A percentile compares a stretch with the other conserved stretches of the same genome.
These are phyloP conservation scores for Standfussiana lucernea DNA, from an alignment of 2,888 invertebrate species.

Conservation along the genomic window DNA sequence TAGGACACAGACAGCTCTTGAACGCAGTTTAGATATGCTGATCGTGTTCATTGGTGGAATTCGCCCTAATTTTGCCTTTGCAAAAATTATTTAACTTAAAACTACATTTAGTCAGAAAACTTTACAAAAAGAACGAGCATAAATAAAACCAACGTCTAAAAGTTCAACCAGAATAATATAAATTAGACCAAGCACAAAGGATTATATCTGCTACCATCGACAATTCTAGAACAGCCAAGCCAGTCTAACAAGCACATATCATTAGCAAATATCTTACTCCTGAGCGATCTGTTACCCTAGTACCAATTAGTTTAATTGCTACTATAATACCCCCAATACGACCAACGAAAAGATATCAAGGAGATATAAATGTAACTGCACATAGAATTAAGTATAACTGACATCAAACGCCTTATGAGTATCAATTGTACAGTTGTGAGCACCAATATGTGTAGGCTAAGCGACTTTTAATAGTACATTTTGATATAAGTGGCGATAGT, in stretches of 20 bases:
- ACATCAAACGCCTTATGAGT: conserved; percentile 18
- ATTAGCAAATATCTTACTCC: conserved; percentile 66
- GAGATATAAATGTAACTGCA: conserved; percentile 5
- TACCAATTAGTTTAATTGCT: conserved; percentile 64
- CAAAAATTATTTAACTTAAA: not conserved
- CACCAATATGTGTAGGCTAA: not conserved
- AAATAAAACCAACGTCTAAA: conserved; percentile 10
- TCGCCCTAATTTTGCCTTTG: not conserved
- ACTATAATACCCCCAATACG: conserved; percentile 52
- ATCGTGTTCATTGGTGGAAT: not conserved
- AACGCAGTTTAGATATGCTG: not conserved
- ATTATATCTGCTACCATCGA: conserved; percentile 35
- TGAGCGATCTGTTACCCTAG: conserved; percentile 58
- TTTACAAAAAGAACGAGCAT: not conserved
- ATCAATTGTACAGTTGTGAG: not conserved
- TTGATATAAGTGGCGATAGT: too few relatives aligned
- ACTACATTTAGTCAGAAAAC: not conserved
- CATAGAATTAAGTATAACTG: conserved; percentile 33
- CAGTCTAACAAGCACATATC: conserved; percentile 61
- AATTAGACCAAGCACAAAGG: conserved; percentile 38
- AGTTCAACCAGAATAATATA: conserved; percentile 16
- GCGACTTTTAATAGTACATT: not conserved
- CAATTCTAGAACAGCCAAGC: conserved; percentile 49
- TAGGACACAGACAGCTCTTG: not conserved
- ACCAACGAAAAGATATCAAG: conserved; percentile 27